Evolutionary conservation across 1,140 invertebrate genomes (phyloP), one percentile per base, ranked within the genome.

Genomic region (Ladona fulva): DNA sequence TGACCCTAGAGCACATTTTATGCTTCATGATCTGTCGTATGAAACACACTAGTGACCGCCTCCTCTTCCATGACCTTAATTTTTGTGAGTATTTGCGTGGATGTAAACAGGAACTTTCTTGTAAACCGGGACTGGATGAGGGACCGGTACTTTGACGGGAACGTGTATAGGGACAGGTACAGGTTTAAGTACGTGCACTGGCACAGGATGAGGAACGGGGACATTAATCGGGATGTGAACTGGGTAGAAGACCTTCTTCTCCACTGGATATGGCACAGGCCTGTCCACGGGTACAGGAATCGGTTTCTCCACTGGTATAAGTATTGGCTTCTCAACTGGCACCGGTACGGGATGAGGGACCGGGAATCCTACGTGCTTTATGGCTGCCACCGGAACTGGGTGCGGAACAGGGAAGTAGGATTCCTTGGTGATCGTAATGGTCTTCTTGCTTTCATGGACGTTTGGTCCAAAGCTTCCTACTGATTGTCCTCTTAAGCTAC

Each of bases 271-370:
- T 66, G 79, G 79, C 10, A 76, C 77, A 12, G 73, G 77, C 59
- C 52, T 78, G 44, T 78, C 74, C 0, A 79, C 74, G 5, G 73
- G 42, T 0, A 74, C 24, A 8, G 79, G 79, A 1, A 11, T 75
- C 5, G 24, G 37, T 22, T 24, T 75, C 74, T 59, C 42, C 14
- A 22, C 24, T 22, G 37, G 11, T 3, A 75, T 37, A 8, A 77
- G 77, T 0, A 76, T 52, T 16, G 79, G 79, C 19, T 76, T 74
- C 77, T 86, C 84, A 14, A 86, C 85, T 16, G 85, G 84, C 42
- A 83, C 82, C 0, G 85, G 85, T 19, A 66, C 42, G 29, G 66
- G 66, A 42, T 22, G 66, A 42, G 22, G 16, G 19, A 8, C 75
- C 75, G 22, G 22, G 16, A 73, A 66, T 75, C 24, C 25, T n/a